Conservation (phyloP, 2,888 invertebrate genomes). For the Drosophila atripex region DNA sequence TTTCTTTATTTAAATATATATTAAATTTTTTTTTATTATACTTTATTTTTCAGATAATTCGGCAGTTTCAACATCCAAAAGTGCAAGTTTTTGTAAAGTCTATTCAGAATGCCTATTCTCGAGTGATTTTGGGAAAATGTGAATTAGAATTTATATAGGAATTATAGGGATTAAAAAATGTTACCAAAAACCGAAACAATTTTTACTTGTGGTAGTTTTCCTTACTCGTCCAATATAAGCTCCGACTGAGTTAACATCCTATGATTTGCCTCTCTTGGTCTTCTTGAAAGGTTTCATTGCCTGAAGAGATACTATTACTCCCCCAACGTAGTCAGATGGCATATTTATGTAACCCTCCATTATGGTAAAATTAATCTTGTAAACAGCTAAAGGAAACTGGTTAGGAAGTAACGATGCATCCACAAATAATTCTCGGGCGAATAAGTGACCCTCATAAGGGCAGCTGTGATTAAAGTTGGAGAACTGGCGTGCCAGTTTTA, state of each 20-base stretch:
- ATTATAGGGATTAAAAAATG: no score
- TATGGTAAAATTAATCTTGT: neutral
- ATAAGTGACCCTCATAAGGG: neutral
- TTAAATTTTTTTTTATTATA: neutral
- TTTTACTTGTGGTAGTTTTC: no score
- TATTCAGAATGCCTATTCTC: neutral
- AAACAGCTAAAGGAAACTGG: neutral
- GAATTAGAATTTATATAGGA: slow-evolving; percentile 9
- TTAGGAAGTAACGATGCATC: neutral
- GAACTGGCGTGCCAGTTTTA: neutral
- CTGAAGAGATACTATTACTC: neutral
- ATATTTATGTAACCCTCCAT: neutral
- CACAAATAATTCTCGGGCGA: neutral
- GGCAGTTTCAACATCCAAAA: slow-evolving; percentile 1
- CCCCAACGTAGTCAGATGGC: neutral
- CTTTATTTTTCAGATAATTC: neutral
- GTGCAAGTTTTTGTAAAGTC: neutral
- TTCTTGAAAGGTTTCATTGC: neutral
- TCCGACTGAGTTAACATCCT: neutral
- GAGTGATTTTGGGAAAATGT: neutral
- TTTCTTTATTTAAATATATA: neutral
- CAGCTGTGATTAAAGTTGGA: neutral
- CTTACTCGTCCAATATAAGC: no score
- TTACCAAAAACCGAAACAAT: no score
- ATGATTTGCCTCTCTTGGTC: neutral